A percentile compares a stretch with the other conserved stretches of the same genome.
phyloP scores from a whole-genome alignment of 2,113 vertebrate genomes.

The Notechis scutatus region DNA sequence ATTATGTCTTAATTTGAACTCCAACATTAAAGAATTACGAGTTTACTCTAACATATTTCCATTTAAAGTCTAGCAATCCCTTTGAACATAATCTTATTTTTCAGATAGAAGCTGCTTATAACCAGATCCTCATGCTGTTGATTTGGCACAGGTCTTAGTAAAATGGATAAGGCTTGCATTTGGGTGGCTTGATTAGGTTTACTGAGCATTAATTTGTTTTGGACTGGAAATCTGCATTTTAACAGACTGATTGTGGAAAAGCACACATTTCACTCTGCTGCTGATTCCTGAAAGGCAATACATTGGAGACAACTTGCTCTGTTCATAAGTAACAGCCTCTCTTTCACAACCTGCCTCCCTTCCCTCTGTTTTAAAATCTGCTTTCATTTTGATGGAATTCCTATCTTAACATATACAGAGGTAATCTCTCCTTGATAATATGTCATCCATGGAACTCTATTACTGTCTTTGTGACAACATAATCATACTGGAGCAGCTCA shows the following conservation, averaged over 20 bases:
- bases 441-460: constrained; percentile 45
- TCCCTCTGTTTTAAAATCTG: constrained; percentile 18
- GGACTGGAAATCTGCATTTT: constrained; percentile 42
- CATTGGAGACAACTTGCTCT: constrained; percentile 22
- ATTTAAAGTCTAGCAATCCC: constrained; percentile 27
- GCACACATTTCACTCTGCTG: constrained; percentile 41
- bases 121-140: background rate
- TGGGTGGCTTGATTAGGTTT: background rate
- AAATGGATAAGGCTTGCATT: background rate
- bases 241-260: constrained; percentile 51
- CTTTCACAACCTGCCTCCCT: background rate
- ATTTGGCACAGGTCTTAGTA: background rate
- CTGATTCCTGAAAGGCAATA: constrained; percentile 47
- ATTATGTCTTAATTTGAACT: background rate
- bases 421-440: constrained; percentile 48
- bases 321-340: background rate
- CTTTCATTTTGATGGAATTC: constrained; percentile 44
- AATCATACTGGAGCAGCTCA: constrained; percentile 62
- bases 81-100: constrained; percentile 47
- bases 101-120: constrained; percentile 40
- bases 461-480: constrained; percentile 66
- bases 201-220: constrained; percentile 29
- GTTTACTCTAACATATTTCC: background rate
- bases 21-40: background rate
- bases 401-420: constrained; percentile 39